These are phyloP conservation scores for Yponomeuta sedellus DNA, from an alignment of 2,888 invertebrate genomes.

Conservation along the genomic window DNA sequence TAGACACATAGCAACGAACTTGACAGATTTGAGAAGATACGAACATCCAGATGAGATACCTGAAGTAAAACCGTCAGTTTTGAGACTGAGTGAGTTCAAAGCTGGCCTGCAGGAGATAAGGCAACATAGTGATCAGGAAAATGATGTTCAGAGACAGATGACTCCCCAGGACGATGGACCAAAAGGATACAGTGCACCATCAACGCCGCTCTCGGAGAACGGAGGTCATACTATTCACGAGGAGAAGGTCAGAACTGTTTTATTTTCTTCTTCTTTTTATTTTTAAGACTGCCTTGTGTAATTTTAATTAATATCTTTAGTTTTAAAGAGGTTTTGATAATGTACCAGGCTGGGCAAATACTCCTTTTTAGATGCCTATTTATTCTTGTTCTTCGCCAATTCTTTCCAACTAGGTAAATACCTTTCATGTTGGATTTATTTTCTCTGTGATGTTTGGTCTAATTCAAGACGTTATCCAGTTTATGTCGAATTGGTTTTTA, in stretches of 20 bases:
- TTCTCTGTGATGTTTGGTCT: too few relatives aligned
- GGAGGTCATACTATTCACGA: slow-evolving; percentile 67
- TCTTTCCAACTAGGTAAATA: too few relatives aligned
- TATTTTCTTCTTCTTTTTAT: neutral
- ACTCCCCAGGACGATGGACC: slow-evolving; percentile 68
- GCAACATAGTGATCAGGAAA: slow-evolving; percentile 58
- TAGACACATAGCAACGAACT: slow-evolving; percentile 63
- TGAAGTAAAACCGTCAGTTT: slow-evolving; percentile 69
- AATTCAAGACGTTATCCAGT: too few relatives aligned
- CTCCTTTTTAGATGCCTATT: too few relatives aligned
- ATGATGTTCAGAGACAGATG: slow-evolving; percentile 55
- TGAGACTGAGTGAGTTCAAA: slow-evolving; percentile 70
- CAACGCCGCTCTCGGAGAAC: slow-evolving; percentile 69
- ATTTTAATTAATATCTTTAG: neutral
- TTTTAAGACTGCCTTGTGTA: neutral
- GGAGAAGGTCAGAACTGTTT: slow-evolving; percentile 61
- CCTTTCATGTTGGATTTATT: too few relatives aligned
- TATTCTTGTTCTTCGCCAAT: too few relatives aligned
- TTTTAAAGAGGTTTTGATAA: neutral
- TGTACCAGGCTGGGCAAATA: too few relatives aligned
- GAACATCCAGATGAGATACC: slow-evolving; percentile 65
- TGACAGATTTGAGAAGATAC: slow-evolving; percentile 68
- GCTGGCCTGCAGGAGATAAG: slow-evolving; percentile 65
- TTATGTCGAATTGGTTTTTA: too few relatives aligned
- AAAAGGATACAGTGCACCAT: slow-evolving; percentile 72